Percentiles rank a stretch among this genome's conserved stretches.
phyloP scores from a whole-genome alignment of 2,797 vertebrate species.

The Ispidina picta region DNA sequence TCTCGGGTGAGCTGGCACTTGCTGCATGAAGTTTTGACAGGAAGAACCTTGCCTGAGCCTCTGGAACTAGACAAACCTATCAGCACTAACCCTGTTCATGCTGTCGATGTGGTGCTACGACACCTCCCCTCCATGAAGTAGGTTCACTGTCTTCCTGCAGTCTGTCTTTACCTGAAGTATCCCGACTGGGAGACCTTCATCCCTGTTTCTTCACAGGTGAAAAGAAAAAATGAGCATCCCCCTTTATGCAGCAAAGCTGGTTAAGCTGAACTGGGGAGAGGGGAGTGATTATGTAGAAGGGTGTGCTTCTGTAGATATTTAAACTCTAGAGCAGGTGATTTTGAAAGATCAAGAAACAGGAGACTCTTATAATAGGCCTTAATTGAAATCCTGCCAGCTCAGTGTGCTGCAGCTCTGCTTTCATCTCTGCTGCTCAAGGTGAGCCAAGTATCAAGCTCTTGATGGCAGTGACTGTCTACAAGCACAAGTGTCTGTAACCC shows the following conservation, averaged over 20 bases:
- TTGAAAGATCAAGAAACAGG: not conserved
- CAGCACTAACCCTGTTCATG: constrained; percentile 99
- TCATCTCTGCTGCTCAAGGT: not conserved
- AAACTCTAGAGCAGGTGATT: not conserved
- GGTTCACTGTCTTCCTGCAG: constrained; percentile 66
- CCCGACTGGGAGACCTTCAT: constrained; percentile 23
- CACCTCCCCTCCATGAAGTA: constrained; percentile 99
- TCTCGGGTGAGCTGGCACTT: constrained; percentile 99
- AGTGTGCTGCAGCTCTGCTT: not conserved
- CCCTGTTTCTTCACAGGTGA: constrained; percentile 39
- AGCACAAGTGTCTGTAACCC: not conserved
- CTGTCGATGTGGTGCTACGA: constrained; percentile 96
- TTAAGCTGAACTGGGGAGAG: not conserved
- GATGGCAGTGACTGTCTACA: not conserved
- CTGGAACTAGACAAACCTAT: constrained; percentile 99
- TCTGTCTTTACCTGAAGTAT: constrained; percentile 42
- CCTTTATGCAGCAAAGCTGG: not conserved
- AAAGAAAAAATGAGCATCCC: not conserved
- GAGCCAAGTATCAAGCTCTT: not conserved
- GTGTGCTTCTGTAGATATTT: not conserved
- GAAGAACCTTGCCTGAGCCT: constrained; percentile 94
- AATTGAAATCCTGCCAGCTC: not conserved
- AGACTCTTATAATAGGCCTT: not conserved
- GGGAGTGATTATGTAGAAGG: not conserved
- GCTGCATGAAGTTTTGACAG: constrained; percentile 97